Percentiles rank a stretch among this genome's conserved stretches.
Conservation (phyloP, 2,113 vertebrate species). For the Dinomys branickii region DNA sequence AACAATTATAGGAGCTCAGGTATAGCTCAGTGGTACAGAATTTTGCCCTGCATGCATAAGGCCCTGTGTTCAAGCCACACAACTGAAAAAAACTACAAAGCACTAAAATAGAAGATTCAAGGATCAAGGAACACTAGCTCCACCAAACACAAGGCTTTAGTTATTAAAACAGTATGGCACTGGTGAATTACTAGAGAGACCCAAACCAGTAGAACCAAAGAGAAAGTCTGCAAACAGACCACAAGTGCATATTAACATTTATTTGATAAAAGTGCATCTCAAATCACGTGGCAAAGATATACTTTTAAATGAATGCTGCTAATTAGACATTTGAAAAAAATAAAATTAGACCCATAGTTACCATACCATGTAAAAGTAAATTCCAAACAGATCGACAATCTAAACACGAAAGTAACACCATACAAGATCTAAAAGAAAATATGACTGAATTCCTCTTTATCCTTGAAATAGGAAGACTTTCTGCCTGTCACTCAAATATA, state of each 20-base stretch:
- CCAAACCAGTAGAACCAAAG: background rate
- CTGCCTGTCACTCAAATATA: background rate
- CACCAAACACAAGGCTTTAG: background rate
- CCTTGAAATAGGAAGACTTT: background rate
- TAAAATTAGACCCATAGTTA: background rate
- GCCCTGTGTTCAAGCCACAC: background rate
- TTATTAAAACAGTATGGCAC: background rate
- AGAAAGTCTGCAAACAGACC: background rate
- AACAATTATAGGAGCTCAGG: background rate
- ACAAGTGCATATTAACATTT: background rate
- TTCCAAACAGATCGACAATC: background rate
- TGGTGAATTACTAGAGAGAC: background rate
- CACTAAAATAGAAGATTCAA: background rate
- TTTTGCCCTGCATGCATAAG: background rate
- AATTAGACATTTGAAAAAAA: background rate
- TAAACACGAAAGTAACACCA: constrained; percentile 24
- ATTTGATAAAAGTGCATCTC: background rate
- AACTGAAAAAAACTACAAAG: background rate
- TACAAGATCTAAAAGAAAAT: background rate
- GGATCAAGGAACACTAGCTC: background rate
- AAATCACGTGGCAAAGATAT: background rate
- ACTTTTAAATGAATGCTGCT: constrained; percentile 23
- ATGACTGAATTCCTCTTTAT: background rate
- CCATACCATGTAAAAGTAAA: background rate
- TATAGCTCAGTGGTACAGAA: background rate